Conservation (phyloP, 2,888 invertebrate species). For the Leptopilina drosophilae region DNA sequence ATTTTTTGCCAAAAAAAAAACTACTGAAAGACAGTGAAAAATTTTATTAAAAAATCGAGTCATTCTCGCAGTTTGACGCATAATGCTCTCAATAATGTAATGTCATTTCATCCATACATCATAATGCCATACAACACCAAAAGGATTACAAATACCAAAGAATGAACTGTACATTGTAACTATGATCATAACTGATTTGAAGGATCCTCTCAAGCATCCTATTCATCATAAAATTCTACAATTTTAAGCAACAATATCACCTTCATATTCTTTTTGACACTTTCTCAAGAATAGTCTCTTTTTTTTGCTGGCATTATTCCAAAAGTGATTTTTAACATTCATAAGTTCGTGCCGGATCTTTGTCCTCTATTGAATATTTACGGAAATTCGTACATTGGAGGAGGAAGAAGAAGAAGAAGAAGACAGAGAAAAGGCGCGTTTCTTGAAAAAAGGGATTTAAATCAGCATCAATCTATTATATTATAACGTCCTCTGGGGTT, state of each 20-base stretch:
- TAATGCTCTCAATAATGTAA: too few relatives aligned
- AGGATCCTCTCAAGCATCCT: not conserved
- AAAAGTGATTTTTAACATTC: not conserved
- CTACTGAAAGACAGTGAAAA: too few relatives aligned
- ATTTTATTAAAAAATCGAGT: too few relatives aligned
- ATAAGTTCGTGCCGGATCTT: conserved; percentile 31
- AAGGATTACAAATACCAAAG: not conserved
- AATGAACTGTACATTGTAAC: not conserved
- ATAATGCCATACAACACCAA: not conserved
- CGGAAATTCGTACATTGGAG: not conserved
- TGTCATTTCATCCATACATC: too few relatives aligned
- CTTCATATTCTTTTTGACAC: conserved; percentile 4
- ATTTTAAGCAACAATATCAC: conserved; percentile 18
- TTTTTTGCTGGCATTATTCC: not conserved
- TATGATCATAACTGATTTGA: conserved; percentile 2
- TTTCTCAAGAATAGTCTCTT: not conserved
- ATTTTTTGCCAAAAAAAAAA: too few relatives aligned
- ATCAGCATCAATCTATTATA: conserved; percentile 26
- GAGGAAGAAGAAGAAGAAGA: not conserved
- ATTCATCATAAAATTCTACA: conserved; percentile 13
- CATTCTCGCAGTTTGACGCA: too few relatives aligned
- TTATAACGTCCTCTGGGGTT: conserved; percentile 8
- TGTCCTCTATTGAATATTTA: conserved; percentile 21
- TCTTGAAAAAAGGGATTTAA: conserved; percentile 30
- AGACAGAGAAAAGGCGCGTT: conserved; percentile 23